phyloP scores from a whole-genome alignment of 2,888 invertebrate genomes.

The Eristalis arbustorum region DNA sequence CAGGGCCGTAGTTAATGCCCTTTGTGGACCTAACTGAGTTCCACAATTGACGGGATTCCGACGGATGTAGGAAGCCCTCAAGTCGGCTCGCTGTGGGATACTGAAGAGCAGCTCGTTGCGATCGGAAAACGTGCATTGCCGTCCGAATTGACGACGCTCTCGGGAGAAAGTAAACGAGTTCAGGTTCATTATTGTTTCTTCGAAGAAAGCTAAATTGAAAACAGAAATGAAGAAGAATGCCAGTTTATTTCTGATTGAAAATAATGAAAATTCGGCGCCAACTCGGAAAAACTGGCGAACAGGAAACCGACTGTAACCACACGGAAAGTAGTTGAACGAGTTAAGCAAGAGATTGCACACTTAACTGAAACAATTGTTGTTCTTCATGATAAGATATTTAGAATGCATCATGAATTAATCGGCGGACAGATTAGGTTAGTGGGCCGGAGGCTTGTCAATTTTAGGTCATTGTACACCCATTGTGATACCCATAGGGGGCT shows the following conservation, averaged over 20 bases:
- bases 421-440: too few species aligned
- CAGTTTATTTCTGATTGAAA: too few species aligned
- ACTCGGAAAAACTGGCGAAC: background rate
- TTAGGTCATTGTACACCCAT: too few species aligned
- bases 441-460: too few species aligned
- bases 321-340: too few species aligned
- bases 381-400: too few species aligned
- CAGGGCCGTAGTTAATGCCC: conserved; percentile 74
- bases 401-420: too few species aligned
- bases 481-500: too few species aligned
- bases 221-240: too few species aligned
- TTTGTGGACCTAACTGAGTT: conserved; percentile 83
- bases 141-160: conserved; percentile 86
- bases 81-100: conserved; percentile 83
- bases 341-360: too few species aligned
- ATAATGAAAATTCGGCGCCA: background rate
- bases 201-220: background rate
- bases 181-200: conserved; percentile 31
- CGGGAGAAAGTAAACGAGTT: conserved; percentile 75
- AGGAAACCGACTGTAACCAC: background rate
- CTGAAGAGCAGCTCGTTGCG: conserved; percentile 84
- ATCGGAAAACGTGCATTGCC: conserved; percentile 86
- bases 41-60: conserved; percentile 83
- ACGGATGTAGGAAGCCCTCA: conserved; percentile 81
- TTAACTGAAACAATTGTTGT: too few species aligned